Conservation (phyloP, 1,140 invertebrate genomes). For the Steinernema feltiae region DNA sequence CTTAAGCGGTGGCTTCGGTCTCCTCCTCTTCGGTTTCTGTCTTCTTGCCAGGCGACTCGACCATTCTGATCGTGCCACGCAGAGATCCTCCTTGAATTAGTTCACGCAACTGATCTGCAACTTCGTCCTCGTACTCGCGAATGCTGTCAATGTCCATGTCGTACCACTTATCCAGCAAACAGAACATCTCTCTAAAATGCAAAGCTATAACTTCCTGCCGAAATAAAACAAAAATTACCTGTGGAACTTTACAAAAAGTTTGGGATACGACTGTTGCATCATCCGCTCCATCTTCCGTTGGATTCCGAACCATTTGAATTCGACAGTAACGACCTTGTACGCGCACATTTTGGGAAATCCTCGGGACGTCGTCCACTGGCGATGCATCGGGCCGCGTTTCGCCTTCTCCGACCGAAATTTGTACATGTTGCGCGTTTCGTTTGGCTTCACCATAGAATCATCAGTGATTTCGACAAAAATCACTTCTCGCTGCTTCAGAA, state of each 20-base stretch:
- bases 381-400: slow-evolving; percentile 77
- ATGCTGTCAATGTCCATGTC: slow-evolving; percentile 91
- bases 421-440: slow-evolving; percentile 83
- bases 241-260: background rate
- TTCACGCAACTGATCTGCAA: slow-evolving; percentile 77
- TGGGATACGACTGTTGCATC: slow-evolving; percentile 69
- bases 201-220: background rate
- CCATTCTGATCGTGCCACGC: background rate
- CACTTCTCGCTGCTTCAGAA: slow-evolving; percentile 50
- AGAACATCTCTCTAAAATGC: slow-evolving; percentile 76
- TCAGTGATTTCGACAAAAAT: slow-evolving; percentile 54
- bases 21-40: background rate
- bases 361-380: slow-evolving; percentile 70
- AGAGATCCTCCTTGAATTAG: background rate
- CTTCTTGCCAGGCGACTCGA: background rate
- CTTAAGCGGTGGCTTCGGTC: background rate
- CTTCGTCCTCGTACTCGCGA: slow-evolving; percentile 80
- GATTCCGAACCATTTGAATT: slow-evolving; percentile 98
- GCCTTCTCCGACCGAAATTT: slow-evolving; percentile 87
- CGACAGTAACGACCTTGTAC: slow-evolving; percentile 92
- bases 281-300: slow-evolving; percentile 89
- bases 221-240: background rate
- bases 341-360: slow-evolving; percentile 86
- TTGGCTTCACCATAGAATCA: slow-evolving; percentile 57
- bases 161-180: slow-evolving; percentile 88